phyloP scores from a whole-genome alignment of 2,888 invertebrate genomes.

The Caenorhabditis sulstoni region DNA sequence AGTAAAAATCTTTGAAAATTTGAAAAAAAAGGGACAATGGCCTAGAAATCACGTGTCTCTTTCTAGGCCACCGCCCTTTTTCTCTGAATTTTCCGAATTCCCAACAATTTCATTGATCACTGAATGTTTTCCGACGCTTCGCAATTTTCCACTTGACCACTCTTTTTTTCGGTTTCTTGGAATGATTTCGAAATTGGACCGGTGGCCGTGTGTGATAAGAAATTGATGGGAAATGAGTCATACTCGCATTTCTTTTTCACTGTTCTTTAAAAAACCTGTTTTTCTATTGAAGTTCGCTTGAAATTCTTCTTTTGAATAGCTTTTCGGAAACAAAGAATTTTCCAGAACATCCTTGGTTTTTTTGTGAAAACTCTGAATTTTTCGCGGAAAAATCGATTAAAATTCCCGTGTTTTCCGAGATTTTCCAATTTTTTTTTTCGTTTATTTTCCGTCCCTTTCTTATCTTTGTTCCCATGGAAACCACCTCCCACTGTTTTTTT shows the following conservation, averaged over 20 bases:
- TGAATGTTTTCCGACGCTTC: neutral
- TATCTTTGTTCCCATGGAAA: slow-evolving; percentile 22
- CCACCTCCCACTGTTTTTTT: slow-evolving; percentile 11
- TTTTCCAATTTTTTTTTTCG: slow-evolving; percentile 11
- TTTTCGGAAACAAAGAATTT: too few species aligned
- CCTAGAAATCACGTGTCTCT: too few species aligned
- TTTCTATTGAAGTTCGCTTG: too few species aligned
- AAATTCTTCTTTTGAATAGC: too few species aligned
- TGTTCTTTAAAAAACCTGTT: neutral
- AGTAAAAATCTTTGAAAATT: too few species aligned
- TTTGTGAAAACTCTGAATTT: too few species aligned
- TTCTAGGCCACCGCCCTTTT: slow-evolving; percentile 6
- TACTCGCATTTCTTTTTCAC: neutral
- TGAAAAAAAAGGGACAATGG: too few species aligned
- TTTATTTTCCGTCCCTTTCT: neutral
- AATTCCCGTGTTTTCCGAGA: neutral
- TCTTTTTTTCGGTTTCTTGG: neutral
- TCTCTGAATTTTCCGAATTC: slow-evolving; percentile 2
- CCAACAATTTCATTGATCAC: slow-evolving; percentile 4
- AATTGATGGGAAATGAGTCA: neutral
- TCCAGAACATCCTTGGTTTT: too few species aligned
- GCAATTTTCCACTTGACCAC: neutral
- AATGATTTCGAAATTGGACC: too few species aligned
- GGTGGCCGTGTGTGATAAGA: too few species aligned
- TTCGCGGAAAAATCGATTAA: too few species aligned